These are phyloP conservation scores for Protaetia brevitarsis DNA, from an alignment of 1,140 invertebrate species.

Conservation along the genomic window DNA sequence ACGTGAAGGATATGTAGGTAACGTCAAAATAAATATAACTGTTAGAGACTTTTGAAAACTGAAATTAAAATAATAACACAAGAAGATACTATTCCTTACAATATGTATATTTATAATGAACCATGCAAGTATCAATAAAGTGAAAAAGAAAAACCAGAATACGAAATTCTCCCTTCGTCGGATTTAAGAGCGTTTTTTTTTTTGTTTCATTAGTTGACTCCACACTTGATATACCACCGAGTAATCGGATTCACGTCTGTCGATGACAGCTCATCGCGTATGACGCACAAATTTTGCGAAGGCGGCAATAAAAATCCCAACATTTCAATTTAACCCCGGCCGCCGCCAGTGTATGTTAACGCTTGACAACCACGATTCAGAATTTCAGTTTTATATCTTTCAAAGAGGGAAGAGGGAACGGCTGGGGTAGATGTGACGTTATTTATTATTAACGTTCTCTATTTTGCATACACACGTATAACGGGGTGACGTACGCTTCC, in stretches of 20 bases:
- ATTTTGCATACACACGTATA: slow-evolving; percentile 3
- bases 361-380: neutral
- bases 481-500: neutral
- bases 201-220: neutral
- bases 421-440: too few species aligned
- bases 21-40: too few species aligned
- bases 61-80: too few species aligned
- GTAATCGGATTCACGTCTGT: neutral
- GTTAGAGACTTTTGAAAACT: too few species aligned
- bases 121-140: too few species aligned
- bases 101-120: too few species aligned
- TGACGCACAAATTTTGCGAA: neutral
- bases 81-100: too few species aligned
- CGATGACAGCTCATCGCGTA: neutral
- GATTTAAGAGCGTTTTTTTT: too few species aligned
- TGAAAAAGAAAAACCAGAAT: too few species aligned
- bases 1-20: too few species aligned
- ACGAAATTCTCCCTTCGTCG: too few species aligned
- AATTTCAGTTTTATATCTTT: neutral
- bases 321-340: neutral
- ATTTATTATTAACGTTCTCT: slow-evolving; percentile 1
- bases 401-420: neutral
- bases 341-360: neutral
- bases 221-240: neutral
- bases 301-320: neutral